Base-by-base conservation (phyloP, 2,888 invertebrate genomes). In the Mechanitis messenoides region DNA sequence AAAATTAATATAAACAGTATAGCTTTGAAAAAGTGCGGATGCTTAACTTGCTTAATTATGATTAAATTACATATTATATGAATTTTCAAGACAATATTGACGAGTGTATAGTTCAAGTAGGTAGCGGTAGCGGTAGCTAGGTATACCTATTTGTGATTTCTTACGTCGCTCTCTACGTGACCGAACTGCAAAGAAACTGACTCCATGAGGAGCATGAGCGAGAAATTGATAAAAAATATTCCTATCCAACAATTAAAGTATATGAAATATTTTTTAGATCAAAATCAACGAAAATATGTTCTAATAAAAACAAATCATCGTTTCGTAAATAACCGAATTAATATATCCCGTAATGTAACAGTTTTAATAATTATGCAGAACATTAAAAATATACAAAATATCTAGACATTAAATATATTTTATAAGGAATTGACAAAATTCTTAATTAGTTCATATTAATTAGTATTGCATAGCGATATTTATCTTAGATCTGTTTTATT, bases 81-180 rank as follows among this genome's bases (percentile, higher is more conserved):
- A 7, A 50, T 7, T 7, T 50, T 50, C 2, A 50, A 50, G 50
- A 50, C 31, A 50, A 31, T 50, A 50, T 50, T 50, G 50, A 50
- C 50, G 50, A 50, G 33, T 50, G 45, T 56, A 33, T n/a, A 56
- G 42, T 33, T 71, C 71, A 67, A 69, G 58, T 60, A 60, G 60
- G 60, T 55, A 64, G 57, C 64, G 69, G 73, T 72, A 71, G 73
- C 79, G 74, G 82, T 78, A 78, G 82, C 81, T 74, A 78, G 77
- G 76, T 80, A 75, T 77, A 20, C 20, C 20, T 20, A 75, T 71
- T 69, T 68, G 79, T 79, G 79, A 79, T 80, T 78, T 79, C 79
- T 75, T 72, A 77, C 74, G 73, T 72, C 68, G 72, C 60, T 70
- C 58, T 64, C 66, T 31, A 82, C 85, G 85, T 84, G 85, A 78